phyloP scores from a whole-genome alignment of 2,113 vertebrate species.

The Odocoileus virginianus region DNA sequence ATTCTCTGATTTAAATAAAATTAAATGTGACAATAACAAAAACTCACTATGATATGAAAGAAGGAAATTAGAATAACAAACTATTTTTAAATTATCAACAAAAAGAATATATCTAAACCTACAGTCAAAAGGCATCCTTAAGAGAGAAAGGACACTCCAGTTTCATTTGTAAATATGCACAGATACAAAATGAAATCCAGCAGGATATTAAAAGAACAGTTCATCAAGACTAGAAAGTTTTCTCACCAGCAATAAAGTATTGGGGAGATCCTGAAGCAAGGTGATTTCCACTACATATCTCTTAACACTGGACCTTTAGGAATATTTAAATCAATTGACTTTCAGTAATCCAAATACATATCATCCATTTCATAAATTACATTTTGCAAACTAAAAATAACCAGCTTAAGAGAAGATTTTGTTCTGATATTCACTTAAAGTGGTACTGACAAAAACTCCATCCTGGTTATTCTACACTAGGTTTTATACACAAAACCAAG shows the following conservation, averaged over 20 bases:
- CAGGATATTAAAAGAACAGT: neutral
- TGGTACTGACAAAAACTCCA: neutral
- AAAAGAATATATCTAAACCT: neutral
- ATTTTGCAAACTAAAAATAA: neutral
- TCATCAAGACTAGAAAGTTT: neutral
- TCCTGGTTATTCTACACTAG: neutral
- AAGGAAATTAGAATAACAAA: constrained; percentile 5
- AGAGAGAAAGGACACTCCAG: neutral
- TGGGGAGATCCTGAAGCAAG: neutral
- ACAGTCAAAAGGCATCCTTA: neutral
- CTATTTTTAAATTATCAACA: neutral
- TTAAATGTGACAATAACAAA: neutral
- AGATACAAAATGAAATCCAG: neutral
- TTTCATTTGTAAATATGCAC: neutral
- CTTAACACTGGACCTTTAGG: neutral
- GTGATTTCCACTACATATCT: neutral
- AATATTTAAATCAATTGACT: neutral
- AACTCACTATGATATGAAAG: neutral
- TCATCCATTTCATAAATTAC: neutral
- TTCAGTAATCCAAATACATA: neutral
- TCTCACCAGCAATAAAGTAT: neutral
- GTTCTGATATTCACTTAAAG: neutral
- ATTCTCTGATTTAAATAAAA: neutral
- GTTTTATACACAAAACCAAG: neutral
- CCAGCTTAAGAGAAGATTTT: neutral